These are phyloP conservation scores for Saturnia japonica DNA, from an alignment of 2,888 invertebrate species.

Conservation along the genomic window DNA sequence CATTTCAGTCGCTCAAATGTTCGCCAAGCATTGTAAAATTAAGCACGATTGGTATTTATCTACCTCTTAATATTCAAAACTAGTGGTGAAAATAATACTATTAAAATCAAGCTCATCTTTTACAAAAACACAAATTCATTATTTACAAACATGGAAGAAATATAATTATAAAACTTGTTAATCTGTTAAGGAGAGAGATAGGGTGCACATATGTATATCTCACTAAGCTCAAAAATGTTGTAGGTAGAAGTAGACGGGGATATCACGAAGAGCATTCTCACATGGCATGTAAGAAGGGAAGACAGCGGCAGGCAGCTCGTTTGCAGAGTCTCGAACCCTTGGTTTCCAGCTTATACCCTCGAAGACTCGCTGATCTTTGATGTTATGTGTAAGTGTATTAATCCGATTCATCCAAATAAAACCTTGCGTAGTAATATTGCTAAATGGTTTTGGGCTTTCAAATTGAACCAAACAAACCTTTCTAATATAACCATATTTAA, in stretches of 20 bases:
- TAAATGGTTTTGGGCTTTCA: background rate
- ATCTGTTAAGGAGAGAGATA: background rate
- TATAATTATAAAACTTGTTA: no score
- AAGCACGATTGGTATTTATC: no score
- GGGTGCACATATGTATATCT: background rate
- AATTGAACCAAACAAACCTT: background rate
- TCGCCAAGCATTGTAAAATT: no score
- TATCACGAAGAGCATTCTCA: constrained; percentile 88
- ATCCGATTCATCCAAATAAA: background rate
- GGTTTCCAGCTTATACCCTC: constrained; percentile 90
- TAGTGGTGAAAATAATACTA: no score
- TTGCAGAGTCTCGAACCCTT: constrained; percentile 93
- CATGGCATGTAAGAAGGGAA: constrained; percentile 87
- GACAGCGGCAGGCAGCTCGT: constrained; percentile 92
- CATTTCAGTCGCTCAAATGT: no score
- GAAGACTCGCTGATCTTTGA: constrained; percentile 90
- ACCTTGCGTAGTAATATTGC: background rate
- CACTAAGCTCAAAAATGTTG: constrained; percentile 6
- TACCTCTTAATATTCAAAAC: no score
- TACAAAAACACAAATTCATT: no score
- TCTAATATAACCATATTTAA: background rate
- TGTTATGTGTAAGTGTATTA: constrained; percentile 89
- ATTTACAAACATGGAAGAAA: no score
- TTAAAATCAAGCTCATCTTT: no score
- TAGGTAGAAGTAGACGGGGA: constrained; percentile 84